Base-by-base conservation (phyloP, 2,888 invertebrate genomes). In the Elmis aenea region DNA sequence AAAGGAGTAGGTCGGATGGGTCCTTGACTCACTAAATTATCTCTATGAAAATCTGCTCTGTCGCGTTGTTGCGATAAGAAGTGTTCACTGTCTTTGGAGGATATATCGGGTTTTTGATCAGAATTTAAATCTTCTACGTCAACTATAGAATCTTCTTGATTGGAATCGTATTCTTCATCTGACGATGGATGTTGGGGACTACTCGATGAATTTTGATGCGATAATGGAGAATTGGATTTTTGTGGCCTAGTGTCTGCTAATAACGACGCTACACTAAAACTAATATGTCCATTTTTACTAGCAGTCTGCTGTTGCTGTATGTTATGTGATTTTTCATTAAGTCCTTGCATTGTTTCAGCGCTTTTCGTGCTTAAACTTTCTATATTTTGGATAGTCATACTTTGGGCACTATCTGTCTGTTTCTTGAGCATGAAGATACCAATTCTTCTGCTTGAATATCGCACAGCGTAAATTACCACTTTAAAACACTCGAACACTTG, bases 231-330 rank as follows among this genome's bases (percentile, higher is more conserved):
- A 6, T 72, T 66, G 1, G 72, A 71, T 25, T 42, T 29, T 12
- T 51, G 46, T 2, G 78, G 77, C 62, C 87, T 80, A 13, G 91
- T 83, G 57, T 92, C 91, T 9, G 89, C 83, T 50, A 93, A 70
- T 48, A 91, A 76, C 1, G 91, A 87, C 3, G 91, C 89, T 51
- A 92, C 91, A 68, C 90, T 87, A 73, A 93, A 92, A 69, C 82
- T 83, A 59, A 83, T 79, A 54, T 82, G 72, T 46, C 81, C 79
- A 44, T 77, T 73, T 60, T 83, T 83, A 40, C 56, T 61, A 22
- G 58, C 51, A 38, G 59, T 54, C 45, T 51, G 37, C 30, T 42
- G 46, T 45, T 54, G 57, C 18, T 42, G 46, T 24, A 50, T 53
- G 40, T 44, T 42, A 23, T 41, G 37, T 6, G 35, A 24, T 29